Percentiles rank a stretch among this genome's conserved stretches.
Evolutionary conservation across 2,113 vertebrate species (phyloP).

Genomic region (Bubo scandiacus): DNA sequence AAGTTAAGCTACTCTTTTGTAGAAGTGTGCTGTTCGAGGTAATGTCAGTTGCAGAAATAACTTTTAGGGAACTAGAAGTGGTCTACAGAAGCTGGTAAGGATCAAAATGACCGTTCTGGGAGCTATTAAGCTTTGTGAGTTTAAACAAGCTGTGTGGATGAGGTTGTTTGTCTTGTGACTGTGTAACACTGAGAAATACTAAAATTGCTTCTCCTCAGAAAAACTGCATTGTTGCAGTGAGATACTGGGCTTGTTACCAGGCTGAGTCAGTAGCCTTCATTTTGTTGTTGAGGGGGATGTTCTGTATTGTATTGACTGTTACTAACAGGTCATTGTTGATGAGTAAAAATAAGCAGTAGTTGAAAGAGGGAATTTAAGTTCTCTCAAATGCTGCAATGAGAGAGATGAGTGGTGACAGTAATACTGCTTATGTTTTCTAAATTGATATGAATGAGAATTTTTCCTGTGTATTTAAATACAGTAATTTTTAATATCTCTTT

Average conservation of each 20-base stretch:
- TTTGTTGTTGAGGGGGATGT: not conserved
- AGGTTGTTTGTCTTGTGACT: not conserved
- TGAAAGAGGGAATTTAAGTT: not conserved
- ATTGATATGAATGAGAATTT: not conserved
- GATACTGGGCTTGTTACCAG: not conserved
- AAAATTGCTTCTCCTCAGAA: not conserved
- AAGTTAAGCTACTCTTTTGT: not conserved
- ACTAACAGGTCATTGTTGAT: not conserved
- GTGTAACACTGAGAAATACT: not conserved
- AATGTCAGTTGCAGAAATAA: not conserved
- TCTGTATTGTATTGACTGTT: not conserved
- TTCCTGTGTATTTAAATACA: not conserved
- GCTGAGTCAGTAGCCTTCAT: slow-evolving; percentile 13
- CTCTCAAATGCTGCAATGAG: not conserved
- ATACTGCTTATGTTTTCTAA: not conserved
- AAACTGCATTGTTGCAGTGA: not conserved
- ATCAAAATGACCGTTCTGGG: not conserved
- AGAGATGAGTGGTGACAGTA: not conserved
- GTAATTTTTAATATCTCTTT: not conserved
- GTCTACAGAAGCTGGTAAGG: not conserved
- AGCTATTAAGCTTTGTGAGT: not conserved
- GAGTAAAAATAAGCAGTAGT: not conserved
- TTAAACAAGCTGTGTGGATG: not conserved
- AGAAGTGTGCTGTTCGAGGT: not conserved
- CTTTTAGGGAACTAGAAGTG: not conserved